Base-by-base conservation (phyloP, 2,797 vertebrate genomes). In the Mormyrus proboscirostris region DNA sequence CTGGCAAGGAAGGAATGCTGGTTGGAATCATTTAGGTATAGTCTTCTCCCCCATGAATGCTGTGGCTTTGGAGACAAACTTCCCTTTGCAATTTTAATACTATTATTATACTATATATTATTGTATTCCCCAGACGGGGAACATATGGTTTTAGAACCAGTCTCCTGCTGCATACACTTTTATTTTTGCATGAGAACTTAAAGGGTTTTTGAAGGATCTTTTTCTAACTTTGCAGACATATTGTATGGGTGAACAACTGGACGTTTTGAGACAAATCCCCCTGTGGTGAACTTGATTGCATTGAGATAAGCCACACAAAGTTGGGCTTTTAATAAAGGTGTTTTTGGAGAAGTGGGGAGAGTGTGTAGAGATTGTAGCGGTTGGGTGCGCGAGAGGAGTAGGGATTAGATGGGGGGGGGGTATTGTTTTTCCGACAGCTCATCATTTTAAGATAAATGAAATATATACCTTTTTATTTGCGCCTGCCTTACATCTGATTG, bases 401-500 rank as follows among this genome's bases (percentile, higher is more conserved):
- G 62, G 62, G 62, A 65, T 29, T 65, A 65, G 59, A 29, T 25
- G 6, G 1, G 57, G 0, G 57, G 1, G 1, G 19, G 7, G 22
- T 65, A 8, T 65, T 65, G 62, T 29, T 65, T 9, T 29, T 29
- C 62, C 9, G 9, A 29, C 9, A 29, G 22, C 69, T 16, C 38
- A 89, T 38, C 47, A 85, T 91, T 91, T 90, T 86, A 87, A 55
- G 85, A 50, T 88, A 89, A 92, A 87, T 88, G 79, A 90, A 86
- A 91, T 90, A 91, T 91, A 82, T 89, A 89, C 92, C 57, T 55
- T 89, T 29, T 44, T 55, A 88, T 89, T 76, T 65, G 25, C 33
- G 44, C 69, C 88, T 51, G 14, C 41, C 4, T 89, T 38, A 91
- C 92, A 94, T 93, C 92, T 73, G 91, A 89, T 93, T 91, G 90